phyloP scores from a whole-genome alignment of 2,797 vertebrate genomes.

The Chloroceryle amazona region DNA sequence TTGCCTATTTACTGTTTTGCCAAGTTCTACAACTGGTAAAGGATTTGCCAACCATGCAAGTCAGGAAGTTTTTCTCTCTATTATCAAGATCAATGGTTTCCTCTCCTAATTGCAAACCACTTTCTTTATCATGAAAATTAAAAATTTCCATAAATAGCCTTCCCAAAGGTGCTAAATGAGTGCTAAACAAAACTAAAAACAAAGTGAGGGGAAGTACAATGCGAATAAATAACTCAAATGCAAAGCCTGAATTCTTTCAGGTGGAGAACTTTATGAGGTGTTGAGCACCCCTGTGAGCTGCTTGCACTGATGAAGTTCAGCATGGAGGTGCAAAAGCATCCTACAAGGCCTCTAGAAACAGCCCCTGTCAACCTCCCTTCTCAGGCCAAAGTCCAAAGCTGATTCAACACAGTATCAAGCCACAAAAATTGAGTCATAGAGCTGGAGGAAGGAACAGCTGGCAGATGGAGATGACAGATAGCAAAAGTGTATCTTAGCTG shows the following conservation, averaged over 20 bases:
- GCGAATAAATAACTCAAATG: neutral
- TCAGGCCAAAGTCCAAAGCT: slow-evolving; percentile 3
- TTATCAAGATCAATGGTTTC: slow-evolving; percentile 16
- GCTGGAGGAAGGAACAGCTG: slow-evolving; percentile 25
- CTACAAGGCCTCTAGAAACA: neutral
- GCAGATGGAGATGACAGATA: slow-evolving; percentile 12
- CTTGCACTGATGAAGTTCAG: neutral
- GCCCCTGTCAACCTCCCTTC: neutral
- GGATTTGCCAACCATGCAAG: neutral
- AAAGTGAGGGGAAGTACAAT: neutral
- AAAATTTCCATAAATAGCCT: slow-evolving; percentile 16
- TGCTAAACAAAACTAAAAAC: slow-evolving; percentile 1
- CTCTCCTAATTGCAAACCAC: neutral
- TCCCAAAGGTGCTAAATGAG: neutral
- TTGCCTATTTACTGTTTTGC: neutral
- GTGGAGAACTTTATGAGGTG: neutral
- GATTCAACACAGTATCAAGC: neutral
- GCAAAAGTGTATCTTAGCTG: neutral
- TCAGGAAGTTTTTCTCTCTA: neutral
- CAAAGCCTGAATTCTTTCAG: slow-evolving; percentile 14
- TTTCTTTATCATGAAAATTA: slow-evolving; percentile 38
- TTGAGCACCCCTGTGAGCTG: neutral
- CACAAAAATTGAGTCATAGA: neutral
- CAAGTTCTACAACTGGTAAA: neutral
- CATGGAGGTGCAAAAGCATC: slow-evolving; percentile 9